Percentiles rank a stretch among this genome's conserved stretches.
phyloP scores from a whole-genome alignment of 2,113 vertebrate genomes.

The Dinomys branickii region DNA sequence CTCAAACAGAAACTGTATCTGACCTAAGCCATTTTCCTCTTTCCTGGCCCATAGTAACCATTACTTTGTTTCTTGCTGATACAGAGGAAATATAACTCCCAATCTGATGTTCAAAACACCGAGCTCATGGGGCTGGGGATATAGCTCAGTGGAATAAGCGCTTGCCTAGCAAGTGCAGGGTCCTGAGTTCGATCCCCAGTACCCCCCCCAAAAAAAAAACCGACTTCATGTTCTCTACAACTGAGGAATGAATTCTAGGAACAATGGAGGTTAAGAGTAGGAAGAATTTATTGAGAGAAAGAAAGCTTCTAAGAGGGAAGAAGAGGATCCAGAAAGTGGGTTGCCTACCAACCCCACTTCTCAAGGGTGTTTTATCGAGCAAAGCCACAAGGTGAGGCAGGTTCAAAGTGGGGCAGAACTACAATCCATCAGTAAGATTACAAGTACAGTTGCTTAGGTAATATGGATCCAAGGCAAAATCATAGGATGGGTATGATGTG shows the following conservation, averaged over 20 bases:
- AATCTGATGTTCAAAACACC: background rate
- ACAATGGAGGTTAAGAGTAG: background rate
- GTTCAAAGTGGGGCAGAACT: background rate
- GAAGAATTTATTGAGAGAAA: no score
- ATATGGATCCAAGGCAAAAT: background rate
- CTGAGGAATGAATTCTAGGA: background rate
- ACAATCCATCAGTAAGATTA: background rate
- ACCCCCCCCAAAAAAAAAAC: no score
- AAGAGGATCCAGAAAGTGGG: background rate
- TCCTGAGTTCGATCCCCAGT: no score
- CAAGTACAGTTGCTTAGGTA: background rate
- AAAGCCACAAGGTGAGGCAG: background rate
- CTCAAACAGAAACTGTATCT: background rate
- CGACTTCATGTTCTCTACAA: background rate
- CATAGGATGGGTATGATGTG: background rate
- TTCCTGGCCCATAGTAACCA: background rate
- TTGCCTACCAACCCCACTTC: background rate
- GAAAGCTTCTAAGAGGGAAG: background rate
- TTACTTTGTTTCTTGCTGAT: background rate
- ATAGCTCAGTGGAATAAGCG: no score
- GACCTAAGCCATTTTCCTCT: background rate
- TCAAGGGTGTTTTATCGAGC: background rate
- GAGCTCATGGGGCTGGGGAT: no score
- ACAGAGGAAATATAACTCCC: background rate
- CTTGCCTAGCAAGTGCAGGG: no score